phyloP scores from a whole-genome alignment of 2,113 vertebrate species.

The Lepus europaeus region DNA sequence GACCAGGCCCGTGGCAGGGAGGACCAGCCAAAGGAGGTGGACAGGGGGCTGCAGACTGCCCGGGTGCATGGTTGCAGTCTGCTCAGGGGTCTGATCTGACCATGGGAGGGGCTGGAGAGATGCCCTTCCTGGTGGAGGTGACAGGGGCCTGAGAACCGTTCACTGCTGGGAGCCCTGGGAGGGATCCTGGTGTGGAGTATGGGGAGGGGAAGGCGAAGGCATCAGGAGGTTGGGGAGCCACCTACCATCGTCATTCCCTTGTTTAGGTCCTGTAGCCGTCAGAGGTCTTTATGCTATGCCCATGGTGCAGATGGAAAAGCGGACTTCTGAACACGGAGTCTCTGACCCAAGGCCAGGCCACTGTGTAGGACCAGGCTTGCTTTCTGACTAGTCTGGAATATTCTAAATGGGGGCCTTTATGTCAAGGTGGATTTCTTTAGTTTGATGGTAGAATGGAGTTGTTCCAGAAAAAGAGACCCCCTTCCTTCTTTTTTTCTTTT shows the following conservation, averaged over 20 bases:
- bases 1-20: fast-evolving
- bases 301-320: neutral
- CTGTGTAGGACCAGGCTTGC: neutral
- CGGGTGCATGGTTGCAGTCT: neutral
- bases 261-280: neutral
- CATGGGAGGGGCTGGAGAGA: neutral
- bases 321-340: neutral
- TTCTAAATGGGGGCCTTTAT: neutral
- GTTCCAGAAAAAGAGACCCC: neutral
- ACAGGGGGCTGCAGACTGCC: no score
- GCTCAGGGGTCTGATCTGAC: no score
- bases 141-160: neutral
- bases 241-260: neutral
- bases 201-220: no score
- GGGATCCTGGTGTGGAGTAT: neutral
- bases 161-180: neutral
- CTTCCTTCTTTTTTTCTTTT: neutral
- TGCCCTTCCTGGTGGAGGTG: neutral
- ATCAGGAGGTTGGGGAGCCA: no score
- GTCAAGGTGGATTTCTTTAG: neutral
- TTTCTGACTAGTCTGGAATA: neutral
- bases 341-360: neutral
- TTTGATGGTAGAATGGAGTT: neutral
- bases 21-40: neutral
- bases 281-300: neutral